These are phyloP conservation scores for Proteles cristata DNA, from an alignment of 2,113 vertebrate genomes.

Conservation along the genomic window DNA sequence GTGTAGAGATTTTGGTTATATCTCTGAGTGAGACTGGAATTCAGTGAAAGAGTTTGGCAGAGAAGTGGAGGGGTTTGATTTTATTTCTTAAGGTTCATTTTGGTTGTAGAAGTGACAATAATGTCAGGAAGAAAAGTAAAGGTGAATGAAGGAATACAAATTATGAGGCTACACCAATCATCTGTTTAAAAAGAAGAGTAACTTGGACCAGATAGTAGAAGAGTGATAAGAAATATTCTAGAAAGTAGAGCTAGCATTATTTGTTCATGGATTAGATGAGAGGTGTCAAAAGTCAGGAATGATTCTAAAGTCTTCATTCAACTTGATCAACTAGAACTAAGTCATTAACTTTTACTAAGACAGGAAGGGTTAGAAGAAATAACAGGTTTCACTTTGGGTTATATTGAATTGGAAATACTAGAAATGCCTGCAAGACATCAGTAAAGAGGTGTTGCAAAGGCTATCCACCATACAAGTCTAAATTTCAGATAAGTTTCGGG, in stretches of 20 bases:
- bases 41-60: background rate
- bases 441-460: background rate
- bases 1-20: background rate
- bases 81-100: background rate
- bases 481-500: background rate
- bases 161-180: background rate
- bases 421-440: background rate
- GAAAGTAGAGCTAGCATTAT: background rate
- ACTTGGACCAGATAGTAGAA: background rate
- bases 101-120: background rate
- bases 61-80: background rate
- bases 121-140: background rate
- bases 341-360: background rate
- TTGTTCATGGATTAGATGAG: background rate
- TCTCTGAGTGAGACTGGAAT: background rate
- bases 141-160: background rate
- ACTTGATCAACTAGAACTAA: background rate
- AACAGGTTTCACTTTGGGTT: background rate
- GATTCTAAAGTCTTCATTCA: background rate
- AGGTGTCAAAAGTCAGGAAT: background rate
- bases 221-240: background rate
- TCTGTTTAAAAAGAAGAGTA: background rate
- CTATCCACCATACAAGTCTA: background rate
- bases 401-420: background rate
- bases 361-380: background rate